Base-by-base conservation (phyloP, 2,888 invertebrate species). In the Leucoma salicis region DNA sequence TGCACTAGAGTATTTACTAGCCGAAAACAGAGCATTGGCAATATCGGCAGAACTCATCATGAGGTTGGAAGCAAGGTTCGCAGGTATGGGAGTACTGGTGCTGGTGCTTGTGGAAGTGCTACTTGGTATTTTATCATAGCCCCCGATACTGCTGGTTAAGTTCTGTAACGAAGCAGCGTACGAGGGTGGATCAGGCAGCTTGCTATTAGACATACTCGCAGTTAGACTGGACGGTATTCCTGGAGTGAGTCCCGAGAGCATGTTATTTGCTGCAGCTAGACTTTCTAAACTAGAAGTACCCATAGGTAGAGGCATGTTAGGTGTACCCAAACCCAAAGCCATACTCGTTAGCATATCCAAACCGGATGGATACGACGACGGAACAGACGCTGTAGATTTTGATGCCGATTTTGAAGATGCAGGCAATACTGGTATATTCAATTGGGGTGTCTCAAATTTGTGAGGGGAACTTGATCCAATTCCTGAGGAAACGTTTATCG, bases 21-120 rank as follows among this genome's bases (percentile, higher is more conserved):
- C 91, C 39, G 92, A 94, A 65, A 94, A 93, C 37, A 94, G 79
- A 39, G 94, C 92, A 66, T 91, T 92, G 0, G 94, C 92, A 38
- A 94, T 91, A 60, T 93, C 93, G 7, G 91, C 90, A 0, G 91
- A 90, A 47, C 92, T 91, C 76, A 92, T 85, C 91, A 92, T 92
- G 24, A 92, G 78, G 64, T 91, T 92, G 0, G 92, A 92, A 14
- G 91, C 91, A 8, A 93, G 86, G 63, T 79, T 91, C 2, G 90
- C 86, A 3, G 90, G 81, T 29, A 90, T 83, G 0, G 91, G 82
- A 53, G 92, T 67, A 53, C 90, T 77, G 48, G 92, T 67, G 57
- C 90, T 49, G 52, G 87, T 74, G 67, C 90, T 76, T 52, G 92
- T 83, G 46, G 91, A 78, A 53, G 91, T 81, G 74, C 91, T 79